phyloP scores from a whole-genome alignment of 2,113 vertebrate genomes.

The Oryzias woworae region DNA sequence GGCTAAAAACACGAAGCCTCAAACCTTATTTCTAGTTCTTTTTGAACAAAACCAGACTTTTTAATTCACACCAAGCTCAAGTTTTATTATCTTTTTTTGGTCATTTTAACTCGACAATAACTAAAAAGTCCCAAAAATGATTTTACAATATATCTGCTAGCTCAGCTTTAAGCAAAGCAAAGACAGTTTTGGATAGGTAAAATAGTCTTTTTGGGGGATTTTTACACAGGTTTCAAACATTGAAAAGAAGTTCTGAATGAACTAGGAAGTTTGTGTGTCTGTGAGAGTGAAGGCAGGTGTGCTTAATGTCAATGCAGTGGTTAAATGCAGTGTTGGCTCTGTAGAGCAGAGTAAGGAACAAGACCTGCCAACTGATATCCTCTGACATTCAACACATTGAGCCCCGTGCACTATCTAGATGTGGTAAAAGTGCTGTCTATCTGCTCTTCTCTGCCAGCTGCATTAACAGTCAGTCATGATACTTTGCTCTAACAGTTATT shows the following conservation, averaged over 20 bases:
- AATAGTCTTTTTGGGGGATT: no score
- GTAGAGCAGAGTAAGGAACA: conserved; percentile 47
- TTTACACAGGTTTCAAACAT: no score
- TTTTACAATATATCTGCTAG: no score
- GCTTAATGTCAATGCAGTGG: conserved; percentile 56
- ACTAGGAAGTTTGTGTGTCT: conserved; percentile 2
- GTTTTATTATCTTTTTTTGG: no score
- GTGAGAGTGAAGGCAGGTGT: conserved; percentile 1
- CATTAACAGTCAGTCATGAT: conserved; percentile 38
- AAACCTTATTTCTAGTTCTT: no score
- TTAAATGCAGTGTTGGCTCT: conserved; percentile 54
- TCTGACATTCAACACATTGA: conserved; percentile 59
- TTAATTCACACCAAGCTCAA: no score
- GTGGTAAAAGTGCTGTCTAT: conserved; percentile 50
- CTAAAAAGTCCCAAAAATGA: no score
- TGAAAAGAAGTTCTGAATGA: neutral
- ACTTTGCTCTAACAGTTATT: conserved; percentile 27
- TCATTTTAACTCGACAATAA: no score
- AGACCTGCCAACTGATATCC: conserved; percentile 52
- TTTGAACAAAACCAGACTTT: no score
- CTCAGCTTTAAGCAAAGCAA: no score
- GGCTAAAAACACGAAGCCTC: no score
- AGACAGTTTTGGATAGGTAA: no score
- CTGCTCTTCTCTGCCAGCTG: conserved; percentile 38
- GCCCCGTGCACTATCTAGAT: conserved; percentile 35